A percentile compares a stretch with the other conserved stretches of the same genome.
Evolutionary conservation across 2,113 vertebrate genomes (phyloP).

Genomic region (Misgurnus anguillicaudatus): DNA sequence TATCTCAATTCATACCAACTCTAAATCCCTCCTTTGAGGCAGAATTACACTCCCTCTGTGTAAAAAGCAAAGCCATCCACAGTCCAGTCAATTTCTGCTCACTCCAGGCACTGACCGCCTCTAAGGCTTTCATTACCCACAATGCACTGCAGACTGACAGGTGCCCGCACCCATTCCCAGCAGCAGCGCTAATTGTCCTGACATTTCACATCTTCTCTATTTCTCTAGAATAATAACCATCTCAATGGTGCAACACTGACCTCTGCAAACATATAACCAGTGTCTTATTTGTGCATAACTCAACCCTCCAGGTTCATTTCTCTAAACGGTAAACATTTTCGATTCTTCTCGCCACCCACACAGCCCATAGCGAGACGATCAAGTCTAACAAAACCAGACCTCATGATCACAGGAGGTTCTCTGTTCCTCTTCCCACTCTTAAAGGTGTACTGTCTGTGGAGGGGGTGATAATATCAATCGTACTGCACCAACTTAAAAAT

Average conservation of each 20-base stretch:
- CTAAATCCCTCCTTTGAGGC: background rate
- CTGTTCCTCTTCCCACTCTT: background rate
- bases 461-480: constrained; percentile 39
- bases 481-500: constrained; percentile 62
- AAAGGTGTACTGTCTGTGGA: constrained; percentile 2
- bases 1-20: background rate
- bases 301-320: background rate
- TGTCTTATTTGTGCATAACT: constrained; percentile 4
- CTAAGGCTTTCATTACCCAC: constrained; percentile 24
- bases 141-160: background rate
- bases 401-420: background rate
- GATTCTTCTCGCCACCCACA: constrained; percentile 25
- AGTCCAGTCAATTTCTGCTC: background rate
- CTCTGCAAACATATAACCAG: constrained; percentile 2
- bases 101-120: constrained; percentile 6
- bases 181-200: constrained; percentile 29
- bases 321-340: background rate
- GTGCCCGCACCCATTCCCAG: background rate
- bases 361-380: background rate
- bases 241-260: background rate
- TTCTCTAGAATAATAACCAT: constrained; percentile 32
- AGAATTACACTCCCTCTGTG: background rate
- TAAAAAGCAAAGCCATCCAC: constrained; percentile 4
- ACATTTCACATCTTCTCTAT: constrained; percentile 27
- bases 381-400: background rate